Evolutionary conservation across 1,140 invertebrate genomes (phyloP), one percentile per base, ranked within the genome.

Genomic region (Temnothorax nylanderi): DNA sequence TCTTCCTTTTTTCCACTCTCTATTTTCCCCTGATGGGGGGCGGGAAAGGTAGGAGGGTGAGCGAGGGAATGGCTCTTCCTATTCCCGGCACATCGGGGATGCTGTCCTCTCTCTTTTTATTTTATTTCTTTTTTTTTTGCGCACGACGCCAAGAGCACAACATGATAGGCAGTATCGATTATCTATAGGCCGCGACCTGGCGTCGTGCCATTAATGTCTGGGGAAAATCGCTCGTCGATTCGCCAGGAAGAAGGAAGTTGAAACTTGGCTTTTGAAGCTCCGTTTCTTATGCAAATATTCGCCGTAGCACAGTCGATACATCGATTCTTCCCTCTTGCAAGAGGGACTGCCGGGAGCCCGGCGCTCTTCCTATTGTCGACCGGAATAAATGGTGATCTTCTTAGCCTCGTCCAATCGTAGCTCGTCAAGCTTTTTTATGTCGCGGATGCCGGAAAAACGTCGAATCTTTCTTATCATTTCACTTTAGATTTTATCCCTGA

Each of bases 141-240:
- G n/a, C 65, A 49, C 56, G 21, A 47, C 58, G 75, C 69, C 85
- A 82, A 77, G 60, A 75, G 62, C 41, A 47, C 65, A 44, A 76
- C 85, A 81, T 67, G 85, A 89, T 87, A 87, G 77, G 54, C 54
- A 56, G 60, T 89, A 89, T 87, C 88, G 88, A 89, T 89, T 89
- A 87, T 88, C 85, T 44, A 77, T 81, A 75, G 54, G 56, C 64
- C 56, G 41, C 56, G 34, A 67, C 37, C 56, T 84, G 85, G 85
- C 85, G 21, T 34, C 32, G 71, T 87, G 88, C 77, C 85, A 87
- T 87, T 84, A 84, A 89, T 82, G 85, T 71, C 64, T 32, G 76
- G 60, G 72, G 72, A 75, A 88, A 88, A 88, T 86, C 85, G 64
- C 49, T 86, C 21, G 84, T 86, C 67, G 71, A 54, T 58, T 80